A percentile compares a stretch with the other conserved stretches of the same genome.
These are phyloP conservation scores for Trissoscelio sp. DNA, from an alignment of 2,888 invertebrate genomes.

Conservation along the genomic window DNA sequence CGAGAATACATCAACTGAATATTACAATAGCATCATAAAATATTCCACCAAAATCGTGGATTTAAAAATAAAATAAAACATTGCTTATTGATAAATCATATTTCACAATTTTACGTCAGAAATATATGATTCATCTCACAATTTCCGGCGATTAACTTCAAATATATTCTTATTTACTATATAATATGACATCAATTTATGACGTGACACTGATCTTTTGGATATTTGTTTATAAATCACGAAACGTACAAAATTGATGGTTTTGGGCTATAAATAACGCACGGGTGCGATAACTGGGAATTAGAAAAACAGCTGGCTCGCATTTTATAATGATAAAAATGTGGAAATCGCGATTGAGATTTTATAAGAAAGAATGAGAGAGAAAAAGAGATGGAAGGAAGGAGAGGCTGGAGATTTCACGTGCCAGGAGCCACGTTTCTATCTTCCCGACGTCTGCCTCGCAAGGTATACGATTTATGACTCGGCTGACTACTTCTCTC, in stretches of 20 bases:
- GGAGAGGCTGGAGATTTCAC: slow-evolving; percentile 56
- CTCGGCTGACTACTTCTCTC: slow-evolving; percentile 76
- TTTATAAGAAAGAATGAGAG: slow-evolving; percentile 45
- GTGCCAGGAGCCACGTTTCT: slow-evolving; percentile 76
- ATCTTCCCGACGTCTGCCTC: slow-evolving; percentile 79
- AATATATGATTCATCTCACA: too few relatives aligned
- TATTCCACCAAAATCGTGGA: background rate
- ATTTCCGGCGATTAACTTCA: background rate
- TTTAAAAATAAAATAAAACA: background rate
- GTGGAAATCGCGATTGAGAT: slow-evolving; percentile 63
- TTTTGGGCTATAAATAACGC: slow-evolving; percentile 21
- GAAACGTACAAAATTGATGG: slow-evolving; percentile 5
- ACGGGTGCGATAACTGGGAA: slow-evolving; percentile 19
- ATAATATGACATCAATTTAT: background rate
- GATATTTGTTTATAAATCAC: slow-evolving; percentile 1
- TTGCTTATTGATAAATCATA: background rate
- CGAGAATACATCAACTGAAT: background rate
- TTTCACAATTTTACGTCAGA: slow-evolving; percentile 7
- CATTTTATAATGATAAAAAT: slow-evolving; percentile 60
- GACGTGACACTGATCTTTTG: background rate
- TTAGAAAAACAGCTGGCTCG: slow-evolving; percentile 39
- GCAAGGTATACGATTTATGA: slow-evolving; percentile 80
- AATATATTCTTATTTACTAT: background rate
- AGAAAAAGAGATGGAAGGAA: slow-evolving; percentile 24
- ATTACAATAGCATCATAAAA: background rate